A percentile compares a stretch with the other conserved stretches of the same genome.
Evolutionary conservation across 2,888 invertebrate genomes (phyloP).

Genomic region (Drosophila falleni): DNA sequence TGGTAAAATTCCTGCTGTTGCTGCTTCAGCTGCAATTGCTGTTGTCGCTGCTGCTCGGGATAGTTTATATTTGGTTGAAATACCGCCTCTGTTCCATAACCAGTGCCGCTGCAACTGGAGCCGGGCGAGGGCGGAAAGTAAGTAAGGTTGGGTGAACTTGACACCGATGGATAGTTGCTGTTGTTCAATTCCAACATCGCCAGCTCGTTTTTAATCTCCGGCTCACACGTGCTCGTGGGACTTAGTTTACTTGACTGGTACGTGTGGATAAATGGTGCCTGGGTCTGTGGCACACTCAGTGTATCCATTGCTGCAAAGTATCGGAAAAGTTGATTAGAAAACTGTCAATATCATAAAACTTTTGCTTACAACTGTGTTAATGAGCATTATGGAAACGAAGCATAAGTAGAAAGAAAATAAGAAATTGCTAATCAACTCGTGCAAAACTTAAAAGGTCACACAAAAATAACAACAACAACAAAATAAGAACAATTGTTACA

Average conservation of each 20-base stretch:
- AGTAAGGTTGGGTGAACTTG: constrained; percentile 36
- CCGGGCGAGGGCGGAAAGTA: constrained; percentile 54
- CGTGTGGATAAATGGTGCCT: constrained; percentile 15
- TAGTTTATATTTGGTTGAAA: not conserved
- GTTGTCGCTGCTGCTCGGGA: not conserved
- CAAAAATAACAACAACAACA: constrained; percentile 30
- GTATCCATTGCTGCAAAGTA: constrained; percentile 38
- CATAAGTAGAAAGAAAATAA: constrained; percentile 21
- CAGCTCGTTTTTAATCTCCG: constrained; percentile 61
- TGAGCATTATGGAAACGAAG: constrained; percentile 37
- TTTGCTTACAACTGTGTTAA: constrained; percentile 43
- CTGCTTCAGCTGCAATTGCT: too few relatives aligned
- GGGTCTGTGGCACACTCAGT: not conserved
- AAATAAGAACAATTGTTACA: constrained; percentile 32
- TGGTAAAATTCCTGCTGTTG: not conserved
- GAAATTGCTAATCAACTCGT: constrained; percentile 31
- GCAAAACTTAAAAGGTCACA: constrained; percentile 54
- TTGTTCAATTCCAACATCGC: constrained; percentile 41
- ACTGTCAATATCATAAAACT: constrained; percentile 36
- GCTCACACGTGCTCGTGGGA: constrained; percentile 34
- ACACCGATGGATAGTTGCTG: constrained; percentile 59
- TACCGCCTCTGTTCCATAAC: constrained; percentile 26
- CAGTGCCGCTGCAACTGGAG: constrained; percentile 55
- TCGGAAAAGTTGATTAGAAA: constrained; percentile 43
- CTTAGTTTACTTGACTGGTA: constrained; percentile 37